Conservation (phyloP, 1,140 invertebrate species). For the Solenopsis invicta region DNA sequence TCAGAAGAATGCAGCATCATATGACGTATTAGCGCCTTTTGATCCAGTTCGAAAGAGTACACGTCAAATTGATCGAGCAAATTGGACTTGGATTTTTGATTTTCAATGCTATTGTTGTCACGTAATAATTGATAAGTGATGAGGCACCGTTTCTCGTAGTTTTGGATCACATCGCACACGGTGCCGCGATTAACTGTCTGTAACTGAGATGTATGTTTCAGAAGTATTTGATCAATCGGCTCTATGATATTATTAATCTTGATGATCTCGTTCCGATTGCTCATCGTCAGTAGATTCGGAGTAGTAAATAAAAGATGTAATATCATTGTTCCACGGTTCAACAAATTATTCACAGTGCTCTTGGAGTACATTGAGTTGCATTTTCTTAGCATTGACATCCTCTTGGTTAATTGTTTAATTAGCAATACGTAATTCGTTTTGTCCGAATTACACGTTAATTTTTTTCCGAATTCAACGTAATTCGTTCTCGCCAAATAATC, state of each 20-base stretch:
- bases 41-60: not conserved
- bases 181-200: slow-evolving; percentile 7
- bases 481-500: slow-evolving; percentile 35
- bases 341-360: slow-evolving; percentile 48
- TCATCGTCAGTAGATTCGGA: not conserved
- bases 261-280: slow-evolving; percentile 14
- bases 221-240: slow-evolving; percentile 79
- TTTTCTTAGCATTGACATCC: slow-evolving; percentile 66
- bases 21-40: slow-evolving; percentile 77
- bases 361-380: slow-evolving; percentile 50
- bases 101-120: too few relatives aligned
- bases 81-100: too few relatives aligned
- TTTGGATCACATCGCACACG: slow-evolving; percentile 71
- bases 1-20: slow-evolving; percentile 74
- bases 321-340: slow-evolving; percentile 63
- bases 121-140: slow-evolving; percentile 55
- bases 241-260: slow-evolving; percentile 68
- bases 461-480: not conserved
- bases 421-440: slow-evolving; percentile 29
- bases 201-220: slow-evolving; percentile 48
- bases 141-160: slow-evolving; percentile 80
- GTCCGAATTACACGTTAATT: slow-evolving; percentile 1
- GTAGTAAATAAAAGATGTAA: slow-evolving; percentile 47
- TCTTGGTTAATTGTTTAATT: slow-evolving; percentile 60
- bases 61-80: too few relatives aligned